phyloP scores from a whole-genome alignment of 92 coral and sea anemone species.

The Epizoanthus scotinus region DNA sequence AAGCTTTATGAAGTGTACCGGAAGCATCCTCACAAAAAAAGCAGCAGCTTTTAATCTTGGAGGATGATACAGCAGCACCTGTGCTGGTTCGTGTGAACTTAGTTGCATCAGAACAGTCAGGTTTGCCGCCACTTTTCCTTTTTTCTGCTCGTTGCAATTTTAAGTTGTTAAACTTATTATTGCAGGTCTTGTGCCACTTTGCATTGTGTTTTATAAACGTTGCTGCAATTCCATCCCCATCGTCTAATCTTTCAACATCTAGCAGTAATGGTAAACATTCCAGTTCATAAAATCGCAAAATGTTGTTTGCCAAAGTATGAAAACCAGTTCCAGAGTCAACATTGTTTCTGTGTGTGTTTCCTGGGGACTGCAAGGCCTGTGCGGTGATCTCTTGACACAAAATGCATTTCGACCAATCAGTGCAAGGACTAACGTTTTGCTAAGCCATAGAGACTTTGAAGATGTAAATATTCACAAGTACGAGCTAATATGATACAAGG shows the following conservation, averaged over 20 bases:
- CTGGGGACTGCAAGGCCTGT: constrained; percentile 42
- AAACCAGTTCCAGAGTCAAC: constrained; percentile 18
- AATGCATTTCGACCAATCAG: constrained; percentile 26
- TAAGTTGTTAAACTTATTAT: constrained; percentile 36
- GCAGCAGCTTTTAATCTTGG: constrained; percentile 34
- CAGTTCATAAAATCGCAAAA: constrained; percentile 42
- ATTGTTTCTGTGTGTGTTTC: constrained; percentile 14
- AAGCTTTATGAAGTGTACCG: constrained; percentile 39
- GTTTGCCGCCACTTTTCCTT: constrained; percentile 26
- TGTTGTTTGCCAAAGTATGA: constrained; percentile 37
- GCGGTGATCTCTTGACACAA: constrained; percentile 22
- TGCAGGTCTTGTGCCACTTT: constrained; percentile 40
- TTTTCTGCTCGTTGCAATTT: constrained; percentile 41
- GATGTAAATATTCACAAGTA: too few species aligned
- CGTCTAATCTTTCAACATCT: constrained; percentile 33
- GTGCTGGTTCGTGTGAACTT: constrained; percentile 31
- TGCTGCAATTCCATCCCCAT: constrained; percentile 42
- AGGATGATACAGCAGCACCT: constrained; percentile 1
- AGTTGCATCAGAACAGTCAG: constrained; percentile 15
- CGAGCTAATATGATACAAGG: too few species aligned
- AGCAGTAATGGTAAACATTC: constrained; percentile 28
- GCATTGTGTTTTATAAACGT: constrained; percentile 38
- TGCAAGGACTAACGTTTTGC: background rate
- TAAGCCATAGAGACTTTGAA: too few species aligned
- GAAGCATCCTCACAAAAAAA: constrained; percentile 41